A percentile compares a stretch with the other conserved stretches of the same genome.
Conservation (phyloP, 2,113 vertebrate genomes). For the Telmatochromis sp. region DNA sequence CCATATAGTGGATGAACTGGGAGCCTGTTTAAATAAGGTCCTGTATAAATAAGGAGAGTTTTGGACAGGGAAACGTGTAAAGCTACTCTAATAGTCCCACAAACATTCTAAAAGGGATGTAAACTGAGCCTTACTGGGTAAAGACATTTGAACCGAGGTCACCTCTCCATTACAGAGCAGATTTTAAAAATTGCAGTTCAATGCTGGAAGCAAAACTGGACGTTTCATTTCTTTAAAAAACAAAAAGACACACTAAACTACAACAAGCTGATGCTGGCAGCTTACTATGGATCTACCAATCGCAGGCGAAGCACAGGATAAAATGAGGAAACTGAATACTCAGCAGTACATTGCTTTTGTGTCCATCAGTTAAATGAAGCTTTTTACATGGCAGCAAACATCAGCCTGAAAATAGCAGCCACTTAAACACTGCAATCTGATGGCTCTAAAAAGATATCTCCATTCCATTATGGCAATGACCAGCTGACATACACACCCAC, state of each 20-base stretch:
- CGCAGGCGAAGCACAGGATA: neutral
- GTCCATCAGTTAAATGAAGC: constrained; percentile 1
- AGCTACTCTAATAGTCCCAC: neutral
- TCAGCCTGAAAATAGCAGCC: neutral
- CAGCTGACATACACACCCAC: neutral
- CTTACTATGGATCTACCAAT: neutral
- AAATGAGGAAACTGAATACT: neutral
- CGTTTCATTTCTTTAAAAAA: neutral
- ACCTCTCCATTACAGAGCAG: neutral
- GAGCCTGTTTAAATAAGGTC: accelerated
- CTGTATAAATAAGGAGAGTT: neutral
- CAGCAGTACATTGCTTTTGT: neutral
- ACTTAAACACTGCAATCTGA: constrained; percentile 8
- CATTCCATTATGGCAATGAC: constrained; percentile 19
- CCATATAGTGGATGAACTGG: neutral
- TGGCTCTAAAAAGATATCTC: constrained; percentile 21
- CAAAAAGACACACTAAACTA: neutral
- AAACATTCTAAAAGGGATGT: neutral
- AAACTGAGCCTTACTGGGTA: neutral
- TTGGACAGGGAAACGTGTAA: neutral
- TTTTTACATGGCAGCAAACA: neutral
- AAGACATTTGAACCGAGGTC: neutral
- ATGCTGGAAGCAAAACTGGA: neutral
- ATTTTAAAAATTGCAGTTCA: neutral
- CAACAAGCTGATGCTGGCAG: neutral